Conservation (phyloP, 2,888 invertebrate species). For the Falcaria lacertinaria region DNA sequence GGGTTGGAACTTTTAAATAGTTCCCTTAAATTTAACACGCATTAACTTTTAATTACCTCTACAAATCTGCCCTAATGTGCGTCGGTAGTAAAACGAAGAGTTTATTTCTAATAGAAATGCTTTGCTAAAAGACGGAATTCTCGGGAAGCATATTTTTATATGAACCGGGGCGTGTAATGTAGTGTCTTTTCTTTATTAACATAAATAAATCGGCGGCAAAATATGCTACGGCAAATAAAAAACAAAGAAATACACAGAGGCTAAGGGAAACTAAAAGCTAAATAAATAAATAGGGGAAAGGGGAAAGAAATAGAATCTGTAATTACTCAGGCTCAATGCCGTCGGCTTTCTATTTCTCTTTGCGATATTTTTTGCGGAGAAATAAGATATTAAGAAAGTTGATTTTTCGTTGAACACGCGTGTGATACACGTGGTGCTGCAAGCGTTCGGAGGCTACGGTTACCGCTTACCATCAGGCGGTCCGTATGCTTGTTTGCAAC, state of each 20-base stretch:
- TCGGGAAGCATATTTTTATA: neutral
- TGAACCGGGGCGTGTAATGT: neutral
- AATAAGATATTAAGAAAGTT: constrained; percentile 1
- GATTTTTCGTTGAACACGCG: too few species aligned
- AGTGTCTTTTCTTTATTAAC: constrained; percentile 4
- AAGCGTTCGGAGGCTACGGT: too few species aligned
- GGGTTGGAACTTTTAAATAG: too few species aligned
- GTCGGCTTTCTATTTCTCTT: constrained; percentile 28
- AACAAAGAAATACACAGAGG: constrained; percentile 24
- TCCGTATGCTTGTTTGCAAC: too few species aligned
- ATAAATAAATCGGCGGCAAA: constrained; percentile 17
- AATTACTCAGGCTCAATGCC: constrained; percentile 35
- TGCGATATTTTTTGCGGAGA: neutral
- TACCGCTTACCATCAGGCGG: too few species aligned
- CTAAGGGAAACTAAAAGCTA: constrained; percentile 18
- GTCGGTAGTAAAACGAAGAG: neutral
- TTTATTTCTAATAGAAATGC: neutral
- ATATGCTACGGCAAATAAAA: constrained; percentile 24
- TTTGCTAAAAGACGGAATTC: neutral
- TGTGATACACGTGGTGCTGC: too few species aligned
- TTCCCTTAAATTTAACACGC: too few species aligned
- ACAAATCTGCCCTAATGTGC: too few species aligned
- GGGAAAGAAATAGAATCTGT: constrained; percentile 18
- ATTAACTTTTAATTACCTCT: too few species aligned
- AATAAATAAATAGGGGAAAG: too few species aligned